Conservation (phyloP, 2,888 invertebrate genomes). For the Apotomis betuletana region DNA sequence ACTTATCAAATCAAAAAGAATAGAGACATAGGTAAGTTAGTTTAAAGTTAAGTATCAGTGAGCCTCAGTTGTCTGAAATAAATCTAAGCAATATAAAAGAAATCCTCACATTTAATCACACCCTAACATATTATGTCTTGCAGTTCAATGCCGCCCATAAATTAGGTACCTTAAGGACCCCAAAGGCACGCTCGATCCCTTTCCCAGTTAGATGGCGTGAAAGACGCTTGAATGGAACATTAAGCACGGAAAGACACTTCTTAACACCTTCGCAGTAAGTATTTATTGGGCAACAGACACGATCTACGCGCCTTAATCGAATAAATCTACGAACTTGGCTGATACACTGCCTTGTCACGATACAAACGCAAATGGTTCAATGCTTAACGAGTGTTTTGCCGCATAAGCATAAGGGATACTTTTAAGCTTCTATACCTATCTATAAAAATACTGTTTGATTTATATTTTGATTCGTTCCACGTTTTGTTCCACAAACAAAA, state of each 20-base stretch:
- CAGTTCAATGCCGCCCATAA: conserved; percentile 45
- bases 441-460: no score
- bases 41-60: no score
- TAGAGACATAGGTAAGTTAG: no score
- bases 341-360: conserved; percentile 3
- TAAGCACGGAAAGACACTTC: conserved; percentile 51
- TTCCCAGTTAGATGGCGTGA: conserved; percentile 44
- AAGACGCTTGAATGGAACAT: conserved; percentile 61
- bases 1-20: no score
- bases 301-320: conserved; percentile 43
- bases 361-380: conserved; percentile 21
- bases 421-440: no score
- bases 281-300: conserved; percentile 44
- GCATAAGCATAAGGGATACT: no score
- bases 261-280: conserved; percentile 58
- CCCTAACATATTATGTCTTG: not conserved
- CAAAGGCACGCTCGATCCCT: conserved; percentile 39
- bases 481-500: no score
- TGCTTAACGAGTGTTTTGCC: not conserved
- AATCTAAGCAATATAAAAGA: not conserved
- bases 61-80: no score
- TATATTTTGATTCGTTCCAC: no score
- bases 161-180: conserved; percentile 39
- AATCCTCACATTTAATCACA: not conserved
- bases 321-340: conserved; percentile 26